Base-by-base conservation (phyloP, 2,113 vertebrate genomes). In the Thamnaconus septentrionalis region DNA sequence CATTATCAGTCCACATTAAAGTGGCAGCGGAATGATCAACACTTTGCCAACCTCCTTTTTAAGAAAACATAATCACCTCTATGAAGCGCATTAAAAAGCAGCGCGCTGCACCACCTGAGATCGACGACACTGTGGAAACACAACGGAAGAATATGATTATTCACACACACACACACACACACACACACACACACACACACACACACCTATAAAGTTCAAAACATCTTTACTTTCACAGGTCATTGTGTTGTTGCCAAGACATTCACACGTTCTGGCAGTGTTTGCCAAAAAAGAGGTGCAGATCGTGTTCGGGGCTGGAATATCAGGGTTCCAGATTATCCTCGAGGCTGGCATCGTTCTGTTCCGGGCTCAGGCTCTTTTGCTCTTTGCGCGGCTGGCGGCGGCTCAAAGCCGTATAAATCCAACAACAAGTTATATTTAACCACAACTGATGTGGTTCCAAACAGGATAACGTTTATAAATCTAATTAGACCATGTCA, bases 401-500 rank as follows among this genome's bases (percentile, higher is more conserved):
- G 76, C 12, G 65, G 44, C 64, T 70, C 49, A 69, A 64, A 58
- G 48, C 78, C 85, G 77, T 79, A 83, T 80, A 80, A 82, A 80
- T 73, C 53, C 56, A 56, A 31, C 18, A 31, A 31, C 18, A 54
- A 74, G 67, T 78, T 87, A 87, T 86, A 86, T 85, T 89, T 86
- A 87, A 76, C 68, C 55, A 53, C 58, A 77, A 84, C 79, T 81
- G 81, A 82, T 83, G 75, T 79, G 67, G 3, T 58, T 86, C 84
- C 80, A 88, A 74, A 80, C 68, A 31, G 18, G 67, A 82, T 82
- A 40, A 58, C 43, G 61, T 69, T 66, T 75, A 67, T 3, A 39
- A 87, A 87, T 87, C 82, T 63, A 79, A 87, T 87, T 87, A 80
- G 75, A 76, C 48, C 3, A 66, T 55, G 61, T 71, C 56, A 76